Conservation (phyloP, 1,140 invertebrate genomes). For the Armadillidium nasatum region DNA sequence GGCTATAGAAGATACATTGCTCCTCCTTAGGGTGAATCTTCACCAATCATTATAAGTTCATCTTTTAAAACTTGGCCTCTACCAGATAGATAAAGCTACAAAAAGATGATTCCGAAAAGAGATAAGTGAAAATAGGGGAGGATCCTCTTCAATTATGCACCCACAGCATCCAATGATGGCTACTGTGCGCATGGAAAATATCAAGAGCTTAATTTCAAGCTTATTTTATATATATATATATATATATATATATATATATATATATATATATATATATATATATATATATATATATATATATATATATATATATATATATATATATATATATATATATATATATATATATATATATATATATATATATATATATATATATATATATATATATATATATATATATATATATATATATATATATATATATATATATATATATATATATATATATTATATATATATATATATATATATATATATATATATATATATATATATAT, state of each 20-base stretch:
- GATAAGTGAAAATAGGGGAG: not conserved
- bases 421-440: no score
- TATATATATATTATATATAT: no score
- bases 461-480: no score
- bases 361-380: not conserved
- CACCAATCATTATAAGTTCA: not conserved
- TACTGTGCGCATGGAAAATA: not conserved
- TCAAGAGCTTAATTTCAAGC: not conserved
- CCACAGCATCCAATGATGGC: no score
- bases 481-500: no score
- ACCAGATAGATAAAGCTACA: not conserved
- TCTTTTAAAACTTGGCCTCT: slow-evolving; percentile 2
- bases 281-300: slow-evolving; percentile 10
- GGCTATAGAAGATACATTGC: not conserved
- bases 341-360: not conserved
- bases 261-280: slow-evolving; percentile 15
- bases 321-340: slow-evolving; percentile 15
- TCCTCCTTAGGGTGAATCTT: not conserved
- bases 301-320: slow-evolving; percentile 15
- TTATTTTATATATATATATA: not conserved
- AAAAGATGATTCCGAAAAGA: not conserved
- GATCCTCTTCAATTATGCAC: not conserved
- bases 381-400: not conserved
- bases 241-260: not conserved
- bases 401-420: no score